Base-by-base conservation (phyloP, 2,888 invertebrate genomes). In the Cylindroiulus punctatus region DNA sequence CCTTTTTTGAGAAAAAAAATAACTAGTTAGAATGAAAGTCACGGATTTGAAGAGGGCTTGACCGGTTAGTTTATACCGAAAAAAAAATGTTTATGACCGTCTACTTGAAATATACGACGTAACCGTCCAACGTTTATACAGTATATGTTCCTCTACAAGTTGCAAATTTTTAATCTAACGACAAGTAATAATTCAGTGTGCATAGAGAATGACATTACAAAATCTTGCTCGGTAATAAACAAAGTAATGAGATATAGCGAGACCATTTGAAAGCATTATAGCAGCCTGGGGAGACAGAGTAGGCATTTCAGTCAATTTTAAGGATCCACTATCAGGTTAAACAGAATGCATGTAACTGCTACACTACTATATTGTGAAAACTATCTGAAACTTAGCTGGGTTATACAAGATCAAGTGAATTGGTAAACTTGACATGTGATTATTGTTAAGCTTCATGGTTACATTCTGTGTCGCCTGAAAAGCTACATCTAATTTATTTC, bases 91-190 rank as follows among this genome's bases (percentile, higher is more conserved):
- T 83, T 83, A 83, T 83, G 83, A 42, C 83, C 76, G 32, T 76
- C 30, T 83, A 44, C 83, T 83, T 83, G 83, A 83, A 83, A 83
- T 83, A 83, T 83, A 83, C 44, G 83, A 83, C 83, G 40, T 76
- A 14, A 76, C 76, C 76, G 26, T 76, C 26, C 76, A 76, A 76
- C 76, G 32, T 76, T 76, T 76, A 76, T 76, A n/a, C n/a, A n/a
- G n/a, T n/a, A 30, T 76, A 76, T 17, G 30, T 76, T 76, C 76
- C 76, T 26, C 76, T 30, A 76, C 30, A 76, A 76, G 76, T 76
- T 76, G 76, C 76, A 76, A 65, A 32, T 76, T 76, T 76, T 76
- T 76, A 32, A 76, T 76, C 76, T 76, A 76, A 30, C 76, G 76
- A 76, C 76, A 76, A 30, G 76, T 76, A 76, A 76, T 76, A 76